These are phyloP conservation scores for Microctonus hyperodae DNA, from an alignment of 2,888 invertebrate genomes.

Conservation along the genomic window DNA sequence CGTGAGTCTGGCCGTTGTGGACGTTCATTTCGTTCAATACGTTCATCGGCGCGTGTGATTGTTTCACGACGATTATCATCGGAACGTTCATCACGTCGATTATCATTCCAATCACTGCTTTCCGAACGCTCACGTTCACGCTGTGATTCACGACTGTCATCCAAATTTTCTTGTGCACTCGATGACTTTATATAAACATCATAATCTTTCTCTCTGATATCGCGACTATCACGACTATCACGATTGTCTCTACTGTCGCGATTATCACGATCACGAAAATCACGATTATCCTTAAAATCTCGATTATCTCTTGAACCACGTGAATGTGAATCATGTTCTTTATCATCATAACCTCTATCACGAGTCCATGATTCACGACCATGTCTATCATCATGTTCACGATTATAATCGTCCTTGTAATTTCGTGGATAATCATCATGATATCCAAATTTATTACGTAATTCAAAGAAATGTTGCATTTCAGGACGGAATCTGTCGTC, in stretches of 20 bases:
- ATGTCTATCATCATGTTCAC: constrained; percentile 59
- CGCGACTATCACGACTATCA: constrained; percentile 42
- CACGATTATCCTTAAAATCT: constrained; percentile 36
- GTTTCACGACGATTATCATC: constrained; percentile 48
- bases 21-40: constrained; percentile 62
- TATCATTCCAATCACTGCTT: constrained; percentile 54
- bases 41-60: constrained; percentile 44
- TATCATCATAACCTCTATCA: constrained; percentile 55
- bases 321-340: constrained; percentile 43
- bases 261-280: constrained; percentile 32
- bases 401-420: constrained; percentile 52
- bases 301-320: constrained; percentile 39
- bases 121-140: constrained; percentile 48
- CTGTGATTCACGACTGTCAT: constrained; percentile 41
- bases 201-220: constrained; percentile 46
- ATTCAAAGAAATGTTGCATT: constrained; percentile 52
- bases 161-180: constrained; percentile 49
- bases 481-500: constrained; percentile 57
- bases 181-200: constrained; percentile 36
- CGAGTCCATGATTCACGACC: constrained; percentile 55
- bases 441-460: constrained; percentile 48
- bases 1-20: constrained; percentile 69
- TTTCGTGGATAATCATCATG: constrained; percentile 50
- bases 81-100: constrained; percentile 50
- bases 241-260: constrained; percentile 41